These are phyloP conservation scores for Coenonympha glycerion DNA, from an alignment of 2,888 invertebrate genomes.

Conservation along the genomic window DNA sequence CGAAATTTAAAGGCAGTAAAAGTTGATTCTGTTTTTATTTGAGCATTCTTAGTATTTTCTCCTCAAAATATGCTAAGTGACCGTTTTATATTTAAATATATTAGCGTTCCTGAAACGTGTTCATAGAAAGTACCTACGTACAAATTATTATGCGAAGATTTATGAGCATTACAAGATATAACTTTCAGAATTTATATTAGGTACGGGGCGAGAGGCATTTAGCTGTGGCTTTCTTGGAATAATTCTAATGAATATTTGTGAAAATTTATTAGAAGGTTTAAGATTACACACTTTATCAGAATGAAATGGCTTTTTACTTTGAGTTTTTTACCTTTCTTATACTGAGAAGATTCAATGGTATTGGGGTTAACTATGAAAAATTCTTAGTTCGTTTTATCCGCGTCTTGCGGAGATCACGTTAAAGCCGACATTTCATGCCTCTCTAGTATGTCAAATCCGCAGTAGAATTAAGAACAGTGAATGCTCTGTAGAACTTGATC, in stretches of 20 bases:
- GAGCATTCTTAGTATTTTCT: conserved; percentile 7
- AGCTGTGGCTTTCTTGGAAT: background rate
- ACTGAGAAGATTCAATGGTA: no score
- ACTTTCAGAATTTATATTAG: conserved; percentile 6
- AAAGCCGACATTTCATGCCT: no score
- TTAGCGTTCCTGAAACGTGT: conserved; percentile 4
- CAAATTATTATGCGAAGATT: conserved; percentile 4
- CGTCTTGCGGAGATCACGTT: no score
- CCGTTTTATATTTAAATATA: conserved; percentile 20
- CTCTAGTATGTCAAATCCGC: no score
- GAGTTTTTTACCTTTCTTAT: no score
- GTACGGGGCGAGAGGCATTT: background rate
- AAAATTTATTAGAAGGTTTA: no score
- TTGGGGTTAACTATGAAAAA: no score
- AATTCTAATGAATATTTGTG: background rate
- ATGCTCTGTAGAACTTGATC: no score
- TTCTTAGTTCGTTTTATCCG: no score
- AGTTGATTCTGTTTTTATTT: conserved; percentile 17
- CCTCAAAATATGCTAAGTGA: conserved; percentile 10
- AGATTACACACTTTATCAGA: no score
- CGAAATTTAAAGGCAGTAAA: conserved; percentile 2
- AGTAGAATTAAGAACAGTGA: no score
- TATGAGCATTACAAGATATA: conserved; percentile 8
- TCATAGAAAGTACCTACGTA: conserved; percentile 9
- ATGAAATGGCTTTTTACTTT: no score